phyloP scores from a whole-genome alignment of 2,888 invertebrate genomes.

The Tetranychus truncatus region DNA sequence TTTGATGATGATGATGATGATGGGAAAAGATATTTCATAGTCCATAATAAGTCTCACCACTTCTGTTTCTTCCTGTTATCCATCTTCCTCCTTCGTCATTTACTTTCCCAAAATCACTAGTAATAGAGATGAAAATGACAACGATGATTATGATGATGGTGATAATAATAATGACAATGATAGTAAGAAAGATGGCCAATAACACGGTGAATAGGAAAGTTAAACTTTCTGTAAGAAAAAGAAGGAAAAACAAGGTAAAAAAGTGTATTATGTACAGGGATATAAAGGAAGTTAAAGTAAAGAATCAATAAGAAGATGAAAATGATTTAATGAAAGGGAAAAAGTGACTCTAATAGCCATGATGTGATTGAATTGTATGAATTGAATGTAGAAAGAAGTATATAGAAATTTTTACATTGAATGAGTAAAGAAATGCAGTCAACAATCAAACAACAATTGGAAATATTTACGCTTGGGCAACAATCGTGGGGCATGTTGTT shows the following conservation, averaged over 20 bases:
- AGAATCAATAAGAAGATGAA: too few relatives aligned
- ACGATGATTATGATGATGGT: not conserved
- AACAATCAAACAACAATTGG: too few relatives aligned
- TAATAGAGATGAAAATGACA: not conserved
- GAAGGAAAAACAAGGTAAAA: not conserved
- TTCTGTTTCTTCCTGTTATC: not conserved
- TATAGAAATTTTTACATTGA: too few relatives aligned
- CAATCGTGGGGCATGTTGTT: too few relatives aligned
- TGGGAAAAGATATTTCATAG: not conserved
- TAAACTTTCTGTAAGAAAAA: not conserved
- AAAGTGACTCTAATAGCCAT: too few relatives aligned
- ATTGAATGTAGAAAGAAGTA: too few relatives aligned
- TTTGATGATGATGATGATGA: not conserved
- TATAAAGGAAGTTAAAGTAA: too few relatives aligned
- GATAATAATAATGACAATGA: not conserved
- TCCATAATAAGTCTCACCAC: not conserved
- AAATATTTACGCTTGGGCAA: too few relatives aligned
- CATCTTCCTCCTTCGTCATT: not conserved
- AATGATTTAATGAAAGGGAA: too few relatives aligned
- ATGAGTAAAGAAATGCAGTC: too few relatives aligned
- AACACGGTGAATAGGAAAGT: too few relatives aligned
- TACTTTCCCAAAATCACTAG: not conserved
- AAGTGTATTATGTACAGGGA: not conserved
- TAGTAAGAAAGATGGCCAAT: not conserved
- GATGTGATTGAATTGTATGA: too few relatives aligned